Evolutionary conservation across 2,797 vertebrate species (phyloP), one percentile per base, ranked within the genome.

Genomic region (Eleutherodactylus coqui): DNA sequence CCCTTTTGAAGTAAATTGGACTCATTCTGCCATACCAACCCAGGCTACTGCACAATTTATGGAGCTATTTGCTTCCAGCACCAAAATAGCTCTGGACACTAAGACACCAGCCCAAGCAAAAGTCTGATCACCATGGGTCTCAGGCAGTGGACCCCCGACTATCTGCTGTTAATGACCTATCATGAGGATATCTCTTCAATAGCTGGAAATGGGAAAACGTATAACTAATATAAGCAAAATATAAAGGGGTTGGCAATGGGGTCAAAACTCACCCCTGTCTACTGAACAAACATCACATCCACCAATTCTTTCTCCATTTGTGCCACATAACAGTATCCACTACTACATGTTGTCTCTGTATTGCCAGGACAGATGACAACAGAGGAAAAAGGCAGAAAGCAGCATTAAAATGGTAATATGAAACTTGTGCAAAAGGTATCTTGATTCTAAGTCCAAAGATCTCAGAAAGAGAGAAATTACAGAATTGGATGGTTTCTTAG

Each of bases 211-310:
- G n/a, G n/a, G n/a, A n/a, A n/a, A n/a, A n/a, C n/a, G n/a, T n/a
- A n/a, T n/a, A 73, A 43, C 6, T 1, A 73, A 45, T 9, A 45
- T 7, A 38, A 73, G 14, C 41, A 27, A 5, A 73, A 64, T 32
- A 60, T 10, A 27, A 73, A 73, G 1, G 41, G 41, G 70, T 45
- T 27, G 24, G 70, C 70, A 5, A 73, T 73, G 70, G 70, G 70
- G 70, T 73, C 70, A 27, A 73, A n/a, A 27, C 70, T 73, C 41
- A 73, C 70, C 38, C 38, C 38, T 41, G 17, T 38, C 64, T 21
- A 69, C 34, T 69, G 34, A 69, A 38, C 17, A 38, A 3, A 38
- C 3, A 2, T 21, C 24, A 10, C 24, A 8, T 9, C 19, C 34
- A 38, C 17, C 17, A 69, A 21, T 38, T 16, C 17, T 36, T 41